phyloP scores from a whole-genome alignment of 2,113 vertebrate species.

The Kobus ellipsiprymnus region DNA sequence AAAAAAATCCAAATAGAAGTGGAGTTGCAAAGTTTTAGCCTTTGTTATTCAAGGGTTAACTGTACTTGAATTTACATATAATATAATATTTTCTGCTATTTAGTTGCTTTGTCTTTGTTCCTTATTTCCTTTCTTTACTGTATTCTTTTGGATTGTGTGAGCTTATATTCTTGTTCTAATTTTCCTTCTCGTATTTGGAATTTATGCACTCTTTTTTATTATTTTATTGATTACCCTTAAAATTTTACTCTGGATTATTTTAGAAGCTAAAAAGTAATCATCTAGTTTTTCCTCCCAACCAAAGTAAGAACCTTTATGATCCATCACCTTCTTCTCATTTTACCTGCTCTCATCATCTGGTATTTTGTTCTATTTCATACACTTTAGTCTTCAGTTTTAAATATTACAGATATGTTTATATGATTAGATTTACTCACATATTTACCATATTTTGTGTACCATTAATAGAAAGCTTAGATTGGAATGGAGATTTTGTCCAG shows the following conservation, averaged over 20 bases:
- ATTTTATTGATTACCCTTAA: neutral
- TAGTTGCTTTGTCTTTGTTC: neutral
- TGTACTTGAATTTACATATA: neutral
- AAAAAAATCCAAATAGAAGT: neutral
- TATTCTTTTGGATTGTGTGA: neutral
- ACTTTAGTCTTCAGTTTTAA: neutral
- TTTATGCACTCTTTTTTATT: neutral
- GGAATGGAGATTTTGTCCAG: neutral
- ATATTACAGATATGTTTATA: neutral
- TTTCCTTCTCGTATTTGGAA: neutral
- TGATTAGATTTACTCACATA: neutral
- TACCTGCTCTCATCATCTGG: neutral
- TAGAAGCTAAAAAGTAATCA: neutral
- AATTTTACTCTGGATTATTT: neutral
- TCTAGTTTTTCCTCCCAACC: neutral
- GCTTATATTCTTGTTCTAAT: neutral
- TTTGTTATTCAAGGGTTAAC: neutral
- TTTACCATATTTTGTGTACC: neutral
- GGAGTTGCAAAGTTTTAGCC: neutral
- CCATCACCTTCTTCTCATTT: neutral
- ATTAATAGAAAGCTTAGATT: neutral
- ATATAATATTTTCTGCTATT: neutral
- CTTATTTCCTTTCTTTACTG: neutral
- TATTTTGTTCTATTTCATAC: neutral
- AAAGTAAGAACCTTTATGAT: neutral